Conservation (phyloP, 1,140 invertebrate species). For the Listronotus bonariensis region DNA sequence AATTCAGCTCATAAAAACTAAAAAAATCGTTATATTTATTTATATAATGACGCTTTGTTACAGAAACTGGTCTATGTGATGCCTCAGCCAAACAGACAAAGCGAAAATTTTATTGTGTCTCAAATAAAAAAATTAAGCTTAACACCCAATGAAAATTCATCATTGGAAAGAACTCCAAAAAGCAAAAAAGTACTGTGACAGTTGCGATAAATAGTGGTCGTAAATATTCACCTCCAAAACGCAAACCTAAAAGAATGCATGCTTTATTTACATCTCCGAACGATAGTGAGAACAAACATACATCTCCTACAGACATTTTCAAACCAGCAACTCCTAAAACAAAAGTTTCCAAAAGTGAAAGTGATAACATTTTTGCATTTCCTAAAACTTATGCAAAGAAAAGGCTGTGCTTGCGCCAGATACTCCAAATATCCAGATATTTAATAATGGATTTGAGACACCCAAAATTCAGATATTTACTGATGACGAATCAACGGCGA, state of each 20-base stretch:
- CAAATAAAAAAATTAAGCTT: background rate
- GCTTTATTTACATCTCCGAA: background rate
- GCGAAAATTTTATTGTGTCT: background rate
- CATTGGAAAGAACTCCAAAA: background rate
- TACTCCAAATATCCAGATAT: background rate
- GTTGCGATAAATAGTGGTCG: background rate
- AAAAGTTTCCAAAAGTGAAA: background rate
- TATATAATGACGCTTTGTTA: constrained; percentile 26
- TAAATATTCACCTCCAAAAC: constrained; percentile 15
- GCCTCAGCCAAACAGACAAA: background rate
- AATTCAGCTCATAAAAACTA: constrained; percentile 18
- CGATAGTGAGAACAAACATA: background rate
- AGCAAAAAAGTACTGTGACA: constrained; percentile 5
- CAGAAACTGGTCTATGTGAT: constrained; percentile 21
- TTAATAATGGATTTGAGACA: background rate
- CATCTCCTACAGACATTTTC: too few relatives aligned
- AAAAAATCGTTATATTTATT: constrained; percentile 14
- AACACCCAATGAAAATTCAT: background rate
- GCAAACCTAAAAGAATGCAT: background rate
- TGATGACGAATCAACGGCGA: background rate
- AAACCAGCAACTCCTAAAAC: background rate
- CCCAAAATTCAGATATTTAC: constrained; percentile 6
- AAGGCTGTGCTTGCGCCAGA: background rate
- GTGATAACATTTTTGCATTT: background rate
- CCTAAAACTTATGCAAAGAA: background rate